Evolutionary conservation across 2,888 invertebrate species (phyloP).

Genomic region (Pristionchus japonicus): DNA sequence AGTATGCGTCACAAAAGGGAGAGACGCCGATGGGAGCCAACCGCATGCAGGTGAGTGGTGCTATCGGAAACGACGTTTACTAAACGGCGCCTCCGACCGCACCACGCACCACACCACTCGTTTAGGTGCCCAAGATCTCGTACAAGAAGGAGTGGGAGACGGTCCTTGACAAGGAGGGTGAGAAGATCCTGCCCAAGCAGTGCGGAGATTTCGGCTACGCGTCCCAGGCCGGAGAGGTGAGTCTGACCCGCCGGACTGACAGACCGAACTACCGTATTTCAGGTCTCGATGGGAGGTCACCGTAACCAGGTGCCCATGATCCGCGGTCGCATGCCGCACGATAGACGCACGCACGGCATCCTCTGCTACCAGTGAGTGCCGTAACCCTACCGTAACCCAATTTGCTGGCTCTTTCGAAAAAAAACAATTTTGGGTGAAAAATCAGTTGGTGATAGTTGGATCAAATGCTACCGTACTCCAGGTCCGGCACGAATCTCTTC

Average conservation of each 20-base stretch:
- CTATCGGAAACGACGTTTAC: background rate
- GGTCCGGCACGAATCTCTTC: constrained; percentile 72
- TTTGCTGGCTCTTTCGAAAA: background rate
- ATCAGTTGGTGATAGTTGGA: background rate
- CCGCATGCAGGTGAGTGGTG: constrained; percentile 58
- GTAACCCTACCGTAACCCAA: background rate
- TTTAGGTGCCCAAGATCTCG: constrained; percentile 65
- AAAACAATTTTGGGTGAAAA: background rate
- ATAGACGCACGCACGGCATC: constrained; percentile 72
- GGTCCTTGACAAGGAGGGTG: constrained; percentile 73
- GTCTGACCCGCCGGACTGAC: background rate
- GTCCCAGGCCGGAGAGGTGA: constrained; percentile 67
- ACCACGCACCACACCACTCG: background rate
- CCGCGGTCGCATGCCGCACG: constrained; percentile 73
- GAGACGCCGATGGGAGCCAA: constrained; percentile 73
- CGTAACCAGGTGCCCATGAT: constrained; percentile 74
- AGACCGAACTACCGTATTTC: background rate
- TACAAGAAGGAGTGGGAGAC: constrained; percentile 75
- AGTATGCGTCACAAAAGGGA: constrained; percentile 74
- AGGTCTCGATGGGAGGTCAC: constrained; percentile 72
- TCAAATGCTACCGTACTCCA: background rate
- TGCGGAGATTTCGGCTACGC: constrained; percentile 74
- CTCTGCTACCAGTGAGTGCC: constrained; percentile 70
- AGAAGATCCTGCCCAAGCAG: constrained; percentile 74
- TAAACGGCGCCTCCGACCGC: background rate